Conservation (phyloP, 2,113 vertebrate genomes). For the Pteruthius melanotis region DNA sequence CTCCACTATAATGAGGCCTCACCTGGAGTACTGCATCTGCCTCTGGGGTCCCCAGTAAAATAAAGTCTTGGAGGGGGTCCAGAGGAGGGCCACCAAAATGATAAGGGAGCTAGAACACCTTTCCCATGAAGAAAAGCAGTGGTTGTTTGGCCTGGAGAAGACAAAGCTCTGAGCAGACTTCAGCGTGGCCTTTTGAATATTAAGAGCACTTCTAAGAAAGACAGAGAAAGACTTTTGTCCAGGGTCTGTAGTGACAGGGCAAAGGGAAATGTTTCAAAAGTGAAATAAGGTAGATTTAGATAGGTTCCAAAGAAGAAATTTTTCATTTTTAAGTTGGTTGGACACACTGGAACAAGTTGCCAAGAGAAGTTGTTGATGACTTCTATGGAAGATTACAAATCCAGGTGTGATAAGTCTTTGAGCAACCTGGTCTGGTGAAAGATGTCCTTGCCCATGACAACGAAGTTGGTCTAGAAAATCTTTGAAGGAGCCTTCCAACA, state of each 20-base stretch:
- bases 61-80: neutral
- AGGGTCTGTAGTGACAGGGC: neutral
- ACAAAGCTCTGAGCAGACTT: neutral
- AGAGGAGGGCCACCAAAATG: neutral
- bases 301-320: neutral
- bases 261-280: neutral
- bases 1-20: neutral
- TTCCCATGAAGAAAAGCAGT: neutral
- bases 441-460: neutral
- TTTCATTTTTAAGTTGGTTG: neutral
- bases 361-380: neutral
- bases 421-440: neutral
- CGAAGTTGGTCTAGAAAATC: fast-evolving
- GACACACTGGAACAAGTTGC: neutral
- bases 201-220: neutral
- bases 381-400: neutral
- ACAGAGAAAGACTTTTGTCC: neutral
- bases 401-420: neutral
- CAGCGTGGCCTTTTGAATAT: fast-evolving
- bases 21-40: neutral
- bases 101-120: neutral
- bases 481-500: neutral
- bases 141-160: neutral
- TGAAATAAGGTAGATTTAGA: neutral
- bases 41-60: neutral